Conservation (phyloP, 2,888 invertebrate species). For the Patella ulyssiponensis region DNA sequence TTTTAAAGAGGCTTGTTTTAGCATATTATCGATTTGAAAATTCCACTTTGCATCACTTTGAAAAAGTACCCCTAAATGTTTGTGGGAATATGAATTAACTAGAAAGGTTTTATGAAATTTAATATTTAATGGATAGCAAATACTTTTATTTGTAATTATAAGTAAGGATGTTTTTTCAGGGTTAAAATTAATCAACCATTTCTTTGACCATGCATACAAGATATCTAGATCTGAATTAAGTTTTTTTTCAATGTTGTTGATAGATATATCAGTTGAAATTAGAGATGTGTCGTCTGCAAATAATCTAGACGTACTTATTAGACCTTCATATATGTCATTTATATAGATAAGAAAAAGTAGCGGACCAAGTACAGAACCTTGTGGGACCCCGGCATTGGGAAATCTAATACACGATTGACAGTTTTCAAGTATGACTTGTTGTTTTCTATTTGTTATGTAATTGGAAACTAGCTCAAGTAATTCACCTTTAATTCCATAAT, state of each 20-base stretch:
- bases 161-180: not conserved
- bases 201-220: not conserved
- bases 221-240: not conserved
- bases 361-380: not conserved
- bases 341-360: constrained; percentile 5
- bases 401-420: not conserved
- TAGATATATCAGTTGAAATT: not conserved
- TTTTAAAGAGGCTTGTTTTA: not conserved
- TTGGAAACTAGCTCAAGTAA: not conserved
- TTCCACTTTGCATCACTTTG: not conserved
- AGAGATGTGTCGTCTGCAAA: not conserved
- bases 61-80: not conserved
- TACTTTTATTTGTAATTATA: not conserved
- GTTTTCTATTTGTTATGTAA: not conserved
- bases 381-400: not conserved
- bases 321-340: not conserved
- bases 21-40: not conserved
- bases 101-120: not conserved
- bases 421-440: not conserved
- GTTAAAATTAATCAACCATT: constrained; percentile 1
- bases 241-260: not conserved
- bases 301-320: not conserved
- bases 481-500: constrained; percentile 18
- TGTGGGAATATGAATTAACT: not conserved
- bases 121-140: not conserved